phyloP scores from a whole-genome alignment of 2,888 invertebrate genomes.

The Drosophila incognita region DNA sequence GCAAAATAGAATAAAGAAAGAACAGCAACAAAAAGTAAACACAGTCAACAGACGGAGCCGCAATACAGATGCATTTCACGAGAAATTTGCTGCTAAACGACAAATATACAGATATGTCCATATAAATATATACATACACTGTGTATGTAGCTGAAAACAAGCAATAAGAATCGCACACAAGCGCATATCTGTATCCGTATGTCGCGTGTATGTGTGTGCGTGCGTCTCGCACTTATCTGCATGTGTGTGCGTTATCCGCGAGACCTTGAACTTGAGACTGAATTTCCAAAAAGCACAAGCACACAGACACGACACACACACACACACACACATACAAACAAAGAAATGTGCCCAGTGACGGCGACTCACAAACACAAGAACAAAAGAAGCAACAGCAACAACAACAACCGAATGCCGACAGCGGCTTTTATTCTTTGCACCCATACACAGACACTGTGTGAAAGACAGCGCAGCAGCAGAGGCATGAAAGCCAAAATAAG shows the following conservation, averaged over 20 bases:
- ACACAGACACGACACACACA: constrained; percentile 39
- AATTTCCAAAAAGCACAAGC: constrained; percentile 84
- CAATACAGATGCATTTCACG: constrained; percentile 50
- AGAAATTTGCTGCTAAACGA: constrained; percentile 36
- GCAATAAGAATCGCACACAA: constrained; percentile 47
- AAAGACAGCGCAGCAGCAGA: constrained; percentile 45
- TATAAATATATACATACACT: not conserved
- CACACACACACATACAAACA: constrained; percentile 28
- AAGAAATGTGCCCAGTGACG: constrained; percentile 48
- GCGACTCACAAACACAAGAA: constrained; percentile 59
- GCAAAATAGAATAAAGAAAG: constrained; percentile 33
- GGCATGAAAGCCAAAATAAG: constrained; percentile 77
- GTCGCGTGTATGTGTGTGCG: constrained; percentile 16
- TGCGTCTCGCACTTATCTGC: constrained; percentile 60
- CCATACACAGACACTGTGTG: constrained; percentile 50
- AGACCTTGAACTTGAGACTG: constrained; percentile 86
- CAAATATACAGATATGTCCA: constrained; percentile 16
- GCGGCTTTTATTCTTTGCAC: constrained; percentile 67
- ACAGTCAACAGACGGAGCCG: constrained; percentile 47
- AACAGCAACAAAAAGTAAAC: constrained; percentile 59
- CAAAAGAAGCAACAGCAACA: constrained; percentile 51
- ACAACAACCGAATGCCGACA: constrained; percentile 37
- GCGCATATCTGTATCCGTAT: constrained; percentile 11
- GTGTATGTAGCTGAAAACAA: constrained; percentile 37
- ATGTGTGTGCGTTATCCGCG: constrained; percentile 83